Conservation (phyloP, 2,113 vertebrate species). For the Aspiorhynchus laticeps region DNA sequence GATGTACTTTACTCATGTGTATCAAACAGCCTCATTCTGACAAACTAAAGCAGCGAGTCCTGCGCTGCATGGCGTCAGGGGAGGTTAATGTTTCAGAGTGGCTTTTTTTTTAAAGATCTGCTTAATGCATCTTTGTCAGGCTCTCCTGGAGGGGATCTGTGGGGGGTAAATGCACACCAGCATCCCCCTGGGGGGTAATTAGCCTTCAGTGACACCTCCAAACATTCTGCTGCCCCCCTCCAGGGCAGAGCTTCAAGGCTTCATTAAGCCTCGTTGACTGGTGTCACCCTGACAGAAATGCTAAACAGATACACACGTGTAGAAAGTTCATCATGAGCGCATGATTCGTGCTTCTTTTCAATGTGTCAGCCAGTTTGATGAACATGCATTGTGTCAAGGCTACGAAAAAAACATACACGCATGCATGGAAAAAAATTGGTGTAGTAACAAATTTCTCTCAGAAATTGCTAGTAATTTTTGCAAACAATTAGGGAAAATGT, state of each 20-base stretch:
- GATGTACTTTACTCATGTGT: background rate
- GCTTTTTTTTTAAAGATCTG: slow-evolving; percentile 44
- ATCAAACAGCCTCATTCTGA: background rate
- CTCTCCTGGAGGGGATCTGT: slow-evolving; percentile 54
- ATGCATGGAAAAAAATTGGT: too few species aligned
- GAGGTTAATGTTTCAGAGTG: slow-evolving; percentile 19
- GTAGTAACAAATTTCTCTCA: too few species aligned
- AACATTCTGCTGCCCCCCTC: slow-evolving; percentile 52
- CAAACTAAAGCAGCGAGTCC: slow-evolving; percentile 20
- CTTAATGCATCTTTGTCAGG: slow-evolving; percentile 65
- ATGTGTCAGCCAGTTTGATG: background rate
- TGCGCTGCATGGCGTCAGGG: slow-evolving; percentile 19
- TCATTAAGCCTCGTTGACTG: slow-evolving; percentile 58
- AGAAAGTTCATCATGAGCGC: slow-evolving; percentile 25
- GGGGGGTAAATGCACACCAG: slow-evolving; percentile 60
- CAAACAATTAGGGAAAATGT: too few species aligned
- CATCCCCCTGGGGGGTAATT: slow-evolving; percentile 61
- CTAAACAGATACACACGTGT: slow-evolving; percentile 51
- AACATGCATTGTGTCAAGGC: background rate
- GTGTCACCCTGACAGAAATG: slow-evolving; percentile 56
- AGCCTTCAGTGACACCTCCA: slow-evolving; percentile 63
- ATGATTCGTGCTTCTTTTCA: background rate
- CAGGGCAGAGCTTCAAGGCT: slow-evolving; percentile 53
- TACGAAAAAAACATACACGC: background rate
- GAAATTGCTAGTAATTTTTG: too few species aligned